Evolutionary conservation across 2,888 invertebrate genomes (phyloP).

Genomic region (Latheticus oryzae): DNA sequence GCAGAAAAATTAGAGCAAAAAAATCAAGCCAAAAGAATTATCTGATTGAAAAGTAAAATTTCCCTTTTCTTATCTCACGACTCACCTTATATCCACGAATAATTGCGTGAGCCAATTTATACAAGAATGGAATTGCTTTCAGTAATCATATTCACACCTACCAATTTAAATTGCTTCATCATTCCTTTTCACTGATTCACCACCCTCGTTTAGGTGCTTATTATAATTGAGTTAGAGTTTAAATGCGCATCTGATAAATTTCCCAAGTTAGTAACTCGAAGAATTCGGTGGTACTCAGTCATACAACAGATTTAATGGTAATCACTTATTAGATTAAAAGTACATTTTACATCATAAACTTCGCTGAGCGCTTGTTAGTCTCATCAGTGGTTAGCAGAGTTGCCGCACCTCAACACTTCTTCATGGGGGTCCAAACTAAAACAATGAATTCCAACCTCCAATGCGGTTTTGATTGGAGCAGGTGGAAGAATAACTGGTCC

Average conservation of each 20-base stretch:
- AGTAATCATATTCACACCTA: conserved; percentile 39
- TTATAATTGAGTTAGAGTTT: conserved; percentile 1
- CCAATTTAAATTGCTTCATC: conserved; percentile 31
- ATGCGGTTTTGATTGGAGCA: conserved; percentile 32
- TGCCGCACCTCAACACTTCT: too few relatives aligned
- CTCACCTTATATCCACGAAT: conserved; percentile 20
- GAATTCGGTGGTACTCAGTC: conserved; percentile 13
- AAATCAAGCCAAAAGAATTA: conserved; percentile 18
- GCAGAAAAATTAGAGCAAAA: conserved; percentile 36
- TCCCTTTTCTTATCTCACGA: conserved; percentile 35
- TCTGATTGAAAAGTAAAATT: conserved; percentile 43
- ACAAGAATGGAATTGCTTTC: conserved; percentile 34
- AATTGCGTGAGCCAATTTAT: conserved; percentile 36
- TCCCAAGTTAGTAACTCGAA: background rate
- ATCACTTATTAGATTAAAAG: conserved; percentile 28
- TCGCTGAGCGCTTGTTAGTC: conserved; percentile 18
- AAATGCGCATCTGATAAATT: too few relatives aligned
- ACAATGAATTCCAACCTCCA: conserved; percentile 14
- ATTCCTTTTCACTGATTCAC: conserved; percentile 18
- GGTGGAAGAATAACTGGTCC: conserved; percentile 38
- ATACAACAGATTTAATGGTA: conserved; percentile 25
- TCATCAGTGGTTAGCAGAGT: conserved; percentile 24
- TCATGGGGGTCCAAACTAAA: conserved; percentile 8
- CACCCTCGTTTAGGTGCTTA: background rate
- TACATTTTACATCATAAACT: conserved; percentile 29